phyloP scores from a whole-genome alignment of 2,797 vertebrate species.

The Danionella dracula region DNA sequence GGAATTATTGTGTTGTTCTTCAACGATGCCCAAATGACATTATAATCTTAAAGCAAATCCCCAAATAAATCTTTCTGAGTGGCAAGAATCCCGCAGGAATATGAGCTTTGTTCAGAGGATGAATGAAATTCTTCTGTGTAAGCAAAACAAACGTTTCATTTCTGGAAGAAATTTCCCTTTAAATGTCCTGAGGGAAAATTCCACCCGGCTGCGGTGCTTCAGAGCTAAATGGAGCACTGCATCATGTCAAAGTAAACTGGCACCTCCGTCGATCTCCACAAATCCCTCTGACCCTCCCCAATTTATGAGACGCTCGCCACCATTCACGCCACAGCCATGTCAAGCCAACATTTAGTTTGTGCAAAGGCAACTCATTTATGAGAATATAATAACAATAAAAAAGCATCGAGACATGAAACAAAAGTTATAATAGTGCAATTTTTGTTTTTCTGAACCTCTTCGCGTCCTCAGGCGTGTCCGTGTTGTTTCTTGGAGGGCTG shows the following conservation, averaged over 20 bases:
- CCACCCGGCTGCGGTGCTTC: not conserved
- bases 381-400: conserved; percentile 68
- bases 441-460: conserved; percentile 66
- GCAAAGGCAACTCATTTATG: conserved; percentile 61
- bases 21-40: too few relatives aligned
- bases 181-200: conserved; percentile 20
- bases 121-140: too few relatives aligned
- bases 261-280: conserved; percentile 14
- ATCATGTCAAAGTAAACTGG: conserved; percentile 14
- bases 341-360: conserved; percentile 65
- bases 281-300: not conserved
- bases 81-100: too few relatives aligned
- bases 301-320: conserved; percentile 1
- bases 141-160: too few relatives aligned
- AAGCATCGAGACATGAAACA: conserved; percentile 51
- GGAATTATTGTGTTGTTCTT: too few relatives aligned
- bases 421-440: conserved; percentile 95
- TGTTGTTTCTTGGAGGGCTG: conserved; percentile 43
- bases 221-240: conserved; percentile 22
- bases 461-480: conserved; percentile 51
- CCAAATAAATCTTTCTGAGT: too few relatives aligned
- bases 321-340: conserved; percentile 32
- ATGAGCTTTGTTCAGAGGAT: too few relatives aligned
- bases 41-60: too few relatives aligned
- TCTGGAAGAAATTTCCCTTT: not conserved